Evolutionary conservation across 2,113 vertebrate species (phyloP).

Genomic region (crab-eating macaque (Macaca fascicularis)): T2T-MFA8v1.1 NC_088388.1:85027001-85027500

Average conservation of each 20-base stretch:
- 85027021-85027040: constrained; percentile 87
- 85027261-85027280: constrained; percentile 85
- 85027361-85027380: constrained; percentile 96
- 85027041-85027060: constrained; percentile 80
- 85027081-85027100: constrained; percentile 86
- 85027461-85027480: constrained; percentile 88
- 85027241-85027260: constrained; percentile 83
- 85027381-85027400: constrained; percentile 92
- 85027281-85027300: constrained; percentile 86
- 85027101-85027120: constrained; percentile 81
- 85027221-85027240: constrained; percentile 83
- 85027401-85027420: constrained; percentile 93
- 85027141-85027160: constrained; percentile 86
- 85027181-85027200: constrained; percentile 85
- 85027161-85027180: constrained; percentile 86
- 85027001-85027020: constrained; percentile 86
- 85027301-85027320: constrained; percentile 94
- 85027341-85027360: constrained; percentile 93
- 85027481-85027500: constrained; percentile 80
- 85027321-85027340: constrained; percentile 88
- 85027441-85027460: constrained; percentile 87
- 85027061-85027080: constrained; percentile 83
- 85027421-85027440: constrained; percentile 92
- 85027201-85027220: constrained; percentile 82
- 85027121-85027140: constrained; percentile 88